Evolutionary conservation across 2,888 invertebrate genomes (phyloP), one percentile per base, ranked within the genome.

Genomic region (Macrosoma leucophasiata): DNA sequence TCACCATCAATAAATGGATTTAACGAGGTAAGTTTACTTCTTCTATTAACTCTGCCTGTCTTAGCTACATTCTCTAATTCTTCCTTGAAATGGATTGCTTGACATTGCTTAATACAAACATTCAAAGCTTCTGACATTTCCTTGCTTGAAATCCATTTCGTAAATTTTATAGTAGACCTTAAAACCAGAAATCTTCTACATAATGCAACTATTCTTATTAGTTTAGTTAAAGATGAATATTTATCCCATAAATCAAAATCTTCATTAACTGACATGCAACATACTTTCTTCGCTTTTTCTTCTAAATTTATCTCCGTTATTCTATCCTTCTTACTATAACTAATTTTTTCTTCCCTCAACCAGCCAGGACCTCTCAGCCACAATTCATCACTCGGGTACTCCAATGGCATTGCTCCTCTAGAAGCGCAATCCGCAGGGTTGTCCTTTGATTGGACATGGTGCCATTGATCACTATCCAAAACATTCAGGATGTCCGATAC

Each of bases 401-500:
- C 41, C 14, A 9, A 14, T 2, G 46, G 40, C 7, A 7, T 7
- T 8, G 46, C 4, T 6, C 57, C 52, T 15, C 56, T 34, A 5
- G 56, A 52, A 0, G 54, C 55, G 15, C 33, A 37, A 30, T 59
- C 56, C 0, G 54, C 54, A 2, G 52, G 53, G 33, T 57, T 57
- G 3, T 52, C 23, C 1, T 11, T 17, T 0, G 49, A 40, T 4
- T 20, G 3, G 2, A 54, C 43, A 42, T 9, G 26, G 17, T 25
- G 39, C 55, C 54, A 48, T 3, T 46, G 37, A 8, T 27, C 9
- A 4, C 20, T 10, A 10, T 44, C 33, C 9, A 47, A 4, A 2
- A 24, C 11, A 1, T 29, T 26, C 7, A 50, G 30, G 4, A 59
- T 50, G 14, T 46, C 45, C 0, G 44, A 31, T 0, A 53, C 24